Conservation (phyloP, 2,797 vertebrate genomes). For the Triplophysa yarkandensis region DNA sequence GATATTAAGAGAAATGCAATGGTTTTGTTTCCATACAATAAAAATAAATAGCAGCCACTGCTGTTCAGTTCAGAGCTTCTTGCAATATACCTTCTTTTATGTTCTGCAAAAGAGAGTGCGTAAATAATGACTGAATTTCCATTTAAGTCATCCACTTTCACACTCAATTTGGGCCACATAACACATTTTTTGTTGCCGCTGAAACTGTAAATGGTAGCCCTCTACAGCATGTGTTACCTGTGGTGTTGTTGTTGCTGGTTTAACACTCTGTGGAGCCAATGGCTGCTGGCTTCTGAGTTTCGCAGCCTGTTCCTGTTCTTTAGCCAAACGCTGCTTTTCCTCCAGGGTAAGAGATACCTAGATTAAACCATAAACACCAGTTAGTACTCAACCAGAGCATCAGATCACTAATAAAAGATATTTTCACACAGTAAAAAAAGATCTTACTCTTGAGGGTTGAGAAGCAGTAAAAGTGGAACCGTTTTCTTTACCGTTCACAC, state of each 20-base stretch:
- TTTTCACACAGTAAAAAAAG: neutral
- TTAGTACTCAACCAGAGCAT: neutral
- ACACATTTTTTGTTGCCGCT: too few relatives aligned
- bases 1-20: too few relatives aligned
- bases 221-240: constrained; percentile 74
- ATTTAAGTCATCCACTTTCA: too few relatives aligned
- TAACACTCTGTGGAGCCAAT: constrained; percentile 83
- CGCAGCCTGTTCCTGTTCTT: constrained; percentile 95
- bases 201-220: too few relatives aligned
- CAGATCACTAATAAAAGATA: neutral
- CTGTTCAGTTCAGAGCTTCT: too few relatives aligned
- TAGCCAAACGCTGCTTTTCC: constrained; percentile 96
- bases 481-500: constrained; percentile 84
- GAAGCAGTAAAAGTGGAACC: constrained; percentile 73
- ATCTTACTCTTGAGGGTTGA: constrained; percentile 83
- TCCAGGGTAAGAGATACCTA: constrained; percentile 94
- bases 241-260: constrained; percentile 72
- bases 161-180: too few relatives aligned
- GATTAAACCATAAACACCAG: constrained; percentile 16
- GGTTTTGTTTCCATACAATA: too few relatives aligned
- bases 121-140: too few relatives aligned
- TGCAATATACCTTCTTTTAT: too few relatives aligned
- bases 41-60: too few relatives aligned
- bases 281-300: constrained; percentile 94
- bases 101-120: too few relatives aligned